phyloP scores from a whole-genome alignment of 2,797 vertebrate species.

The Halcyon chelicuti region DNA sequence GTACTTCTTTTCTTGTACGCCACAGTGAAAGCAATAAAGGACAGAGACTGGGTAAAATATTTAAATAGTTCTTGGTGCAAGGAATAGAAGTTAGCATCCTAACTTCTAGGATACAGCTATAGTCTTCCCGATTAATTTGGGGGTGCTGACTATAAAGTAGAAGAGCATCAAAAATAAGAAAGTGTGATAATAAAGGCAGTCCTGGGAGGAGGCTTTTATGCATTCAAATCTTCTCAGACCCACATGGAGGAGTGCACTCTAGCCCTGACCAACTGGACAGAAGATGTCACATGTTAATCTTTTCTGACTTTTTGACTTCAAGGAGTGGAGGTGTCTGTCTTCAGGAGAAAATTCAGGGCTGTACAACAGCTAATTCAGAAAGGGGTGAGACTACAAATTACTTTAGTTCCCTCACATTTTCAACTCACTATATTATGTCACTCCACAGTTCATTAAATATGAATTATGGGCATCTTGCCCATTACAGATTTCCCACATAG shows the following conservation, averaged over 20 bases:
- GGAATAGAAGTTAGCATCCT: background rate
- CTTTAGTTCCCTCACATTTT: background rate
- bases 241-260: accelerated
- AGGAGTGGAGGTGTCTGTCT: background rate
- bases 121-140: background rate
- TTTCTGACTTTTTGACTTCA: background rate
- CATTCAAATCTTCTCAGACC: background rate
- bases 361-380: background rate
- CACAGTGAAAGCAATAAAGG: background rate
- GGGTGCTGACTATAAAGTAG: background rate
- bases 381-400: background rate
- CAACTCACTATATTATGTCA: background rate
- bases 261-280: background rate
- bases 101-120: background rate
- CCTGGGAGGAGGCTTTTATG: background rate
- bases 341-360: background rate
- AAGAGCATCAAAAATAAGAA: background rate
- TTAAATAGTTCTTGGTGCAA: background rate
- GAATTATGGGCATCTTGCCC: background rate
- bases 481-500: background rate
- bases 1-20: background rate
- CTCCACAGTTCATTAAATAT: background rate
- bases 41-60: background rate
- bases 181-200: background rate
- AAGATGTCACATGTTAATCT: background rate